Evolutionary conservation across 2,797 vertebrate species (phyloP).

Genomic region (Pelodytes ibericus): DNA sequence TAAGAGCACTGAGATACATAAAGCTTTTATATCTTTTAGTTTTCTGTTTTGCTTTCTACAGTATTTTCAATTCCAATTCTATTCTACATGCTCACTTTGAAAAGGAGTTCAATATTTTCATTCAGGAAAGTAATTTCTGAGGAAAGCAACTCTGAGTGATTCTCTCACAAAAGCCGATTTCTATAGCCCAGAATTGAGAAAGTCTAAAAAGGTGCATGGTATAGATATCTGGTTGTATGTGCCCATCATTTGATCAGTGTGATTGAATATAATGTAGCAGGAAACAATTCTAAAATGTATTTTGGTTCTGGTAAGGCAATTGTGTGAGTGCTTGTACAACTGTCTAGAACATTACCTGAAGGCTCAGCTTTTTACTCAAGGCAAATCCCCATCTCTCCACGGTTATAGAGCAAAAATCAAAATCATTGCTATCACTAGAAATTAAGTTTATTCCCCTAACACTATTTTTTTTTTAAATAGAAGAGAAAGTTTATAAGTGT

Average conservation of each 20-base stretch:
- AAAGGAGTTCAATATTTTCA: conserved; percentile 77
- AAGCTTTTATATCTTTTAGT: conserved; percentile 68
- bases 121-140: conserved; percentile 78
- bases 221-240: conserved; percentile 55
- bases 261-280: background rate
- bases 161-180: conserved; percentile 72
- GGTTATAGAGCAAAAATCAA: conserved; percentile 51
- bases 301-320: background rate
- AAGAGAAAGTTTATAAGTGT: background rate
- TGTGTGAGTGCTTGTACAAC: conserved; percentile 4
- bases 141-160: conserved; percentile 68
- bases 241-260: conserved; percentile 49
- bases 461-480: conserved; percentile 60
- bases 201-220: conserved; percentile 62
- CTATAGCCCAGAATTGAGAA: conserved; percentile 59
- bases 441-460: conserved; percentile 63
- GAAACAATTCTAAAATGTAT: background rate
- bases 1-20: conserved; percentile 68
- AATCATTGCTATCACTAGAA: conserved; percentile 56
- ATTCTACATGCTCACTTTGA: conserved; percentile 73
- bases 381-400: background rate
- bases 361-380: background rate
- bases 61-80: conserved; percentile 75
- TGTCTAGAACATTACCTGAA: conserved; percentile 4
- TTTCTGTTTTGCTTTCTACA: conserved; percentile 73